These are phyloP conservation scores for Chalcis sispes DNA, from an alignment of 2,888 invertebrate species.

Conservation along the genomic window DNA sequence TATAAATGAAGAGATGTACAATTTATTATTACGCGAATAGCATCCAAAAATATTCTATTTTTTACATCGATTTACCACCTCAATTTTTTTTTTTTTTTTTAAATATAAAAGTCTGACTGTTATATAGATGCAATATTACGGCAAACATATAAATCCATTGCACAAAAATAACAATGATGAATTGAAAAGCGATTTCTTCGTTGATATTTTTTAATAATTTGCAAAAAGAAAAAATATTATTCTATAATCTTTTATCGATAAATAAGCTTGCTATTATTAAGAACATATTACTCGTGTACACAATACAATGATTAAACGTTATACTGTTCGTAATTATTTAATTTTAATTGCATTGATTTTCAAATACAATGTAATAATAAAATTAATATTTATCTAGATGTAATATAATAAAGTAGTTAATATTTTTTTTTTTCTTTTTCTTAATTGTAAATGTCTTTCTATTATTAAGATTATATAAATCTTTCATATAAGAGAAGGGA, in stretches of 20 bases:
- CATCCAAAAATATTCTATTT: conserved; percentile 31
- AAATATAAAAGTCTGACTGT: conserved; percentile 49
- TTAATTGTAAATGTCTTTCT: conserved; percentile 16
- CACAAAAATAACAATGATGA: conserved; percentile 26
- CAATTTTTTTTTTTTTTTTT: conserved; percentile 6
- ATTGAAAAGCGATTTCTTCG: conserved; percentile 22
- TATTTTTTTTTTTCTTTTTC: conserved; percentile 17
- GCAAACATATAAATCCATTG: conserved; percentile 33
- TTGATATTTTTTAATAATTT: conserved; percentile 24
- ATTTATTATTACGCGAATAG: conserved; percentile 14
- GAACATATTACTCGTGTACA: conserved; percentile 32
- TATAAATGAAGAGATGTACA: conserved; percentile 23
- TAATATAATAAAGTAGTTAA: conserved; percentile 23
- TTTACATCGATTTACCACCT: not conserved
- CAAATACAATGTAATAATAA: conserved; percentile 23
- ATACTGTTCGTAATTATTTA: conserved; percentile 8
- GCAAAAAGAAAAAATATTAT: conserved; percentile 11
- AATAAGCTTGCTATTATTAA: conserved; percentile 30
- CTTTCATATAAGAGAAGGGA: conserved; percentile 13
- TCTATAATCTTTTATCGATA: conserved; percentile 36
- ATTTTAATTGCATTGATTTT: conserved; percentile 29
- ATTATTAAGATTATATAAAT: not conserved
- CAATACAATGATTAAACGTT: too few species aligned
- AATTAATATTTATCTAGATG: conserved; percentile 34
- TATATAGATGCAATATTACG: conserved; percentile 21